These are phyloP conservation scores for Chlamydotis undulata DNA, from an alignment of 2,113 vertebrate genomes.

Conservation along the genomic window DNA sequence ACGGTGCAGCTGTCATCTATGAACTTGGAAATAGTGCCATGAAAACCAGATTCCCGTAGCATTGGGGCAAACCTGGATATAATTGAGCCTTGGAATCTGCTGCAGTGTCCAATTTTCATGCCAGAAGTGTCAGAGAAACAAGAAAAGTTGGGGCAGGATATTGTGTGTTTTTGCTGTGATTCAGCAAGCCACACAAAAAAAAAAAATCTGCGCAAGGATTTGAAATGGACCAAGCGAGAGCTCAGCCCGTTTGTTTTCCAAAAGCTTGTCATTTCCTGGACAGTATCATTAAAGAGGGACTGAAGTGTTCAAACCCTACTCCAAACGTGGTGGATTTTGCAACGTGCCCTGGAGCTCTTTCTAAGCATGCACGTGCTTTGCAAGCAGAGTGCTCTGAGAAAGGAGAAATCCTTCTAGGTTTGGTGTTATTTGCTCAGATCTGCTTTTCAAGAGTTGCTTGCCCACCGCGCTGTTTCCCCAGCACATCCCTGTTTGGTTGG, in stretches of 20 bases:
- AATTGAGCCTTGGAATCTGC: neutral
- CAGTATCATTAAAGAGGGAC: neutral
- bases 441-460: neutral
- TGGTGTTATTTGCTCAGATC: neutral
- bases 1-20: fast-evolving
- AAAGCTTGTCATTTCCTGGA: conserved; percentile 37
- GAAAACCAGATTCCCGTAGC: neutral
- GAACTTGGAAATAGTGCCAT: neutral
- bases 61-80: neutral
- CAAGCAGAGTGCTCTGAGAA: neutral
- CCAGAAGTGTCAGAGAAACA: neutral
- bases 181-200: neutral
- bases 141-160: neutral
- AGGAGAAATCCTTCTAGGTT: neutral
- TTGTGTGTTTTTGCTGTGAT: neutral
- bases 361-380: neutral
- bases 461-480: neutral
- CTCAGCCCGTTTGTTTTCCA: neutral
- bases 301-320: neutral
- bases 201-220: neutral
- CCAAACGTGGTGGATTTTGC: neutral
- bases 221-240: neutral
- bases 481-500: too few relatives aligned
- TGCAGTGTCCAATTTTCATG: neutral
- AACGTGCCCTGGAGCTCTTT: neutral